Evolutionary conservation across 2,888 invertebrate genomes (phyloP).

Genomic region (Nebria salina): DNA sequence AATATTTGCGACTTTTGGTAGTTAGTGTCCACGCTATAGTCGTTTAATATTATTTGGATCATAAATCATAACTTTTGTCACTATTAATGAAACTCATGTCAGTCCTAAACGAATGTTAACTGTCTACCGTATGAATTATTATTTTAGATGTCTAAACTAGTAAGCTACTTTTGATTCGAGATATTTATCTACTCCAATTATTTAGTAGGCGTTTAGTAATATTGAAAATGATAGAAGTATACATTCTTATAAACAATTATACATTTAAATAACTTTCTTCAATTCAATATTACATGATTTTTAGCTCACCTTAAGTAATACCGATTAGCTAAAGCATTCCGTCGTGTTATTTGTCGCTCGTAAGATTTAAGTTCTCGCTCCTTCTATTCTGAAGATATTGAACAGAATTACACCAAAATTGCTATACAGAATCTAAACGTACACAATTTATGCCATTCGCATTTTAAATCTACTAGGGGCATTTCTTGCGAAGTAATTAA

Average conservation of each 20-base stretch:
- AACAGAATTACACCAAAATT: not conserved
- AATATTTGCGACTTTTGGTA: not conserved
- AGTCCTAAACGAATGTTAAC: not conserved
- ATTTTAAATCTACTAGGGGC: no score
- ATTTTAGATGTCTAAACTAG: not conserved
- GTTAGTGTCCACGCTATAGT: not conserved
- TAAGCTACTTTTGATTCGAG: not conserved
- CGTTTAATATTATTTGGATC: not conserved
- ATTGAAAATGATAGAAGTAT: not conserved
- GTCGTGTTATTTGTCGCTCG: no score
- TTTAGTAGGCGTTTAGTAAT: not conserved
- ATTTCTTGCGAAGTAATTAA: no score
- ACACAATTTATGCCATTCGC: not conserved
- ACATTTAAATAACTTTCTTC: no score
- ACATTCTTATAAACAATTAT: no score
- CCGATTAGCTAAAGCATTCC: no score
- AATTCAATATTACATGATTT: no score
- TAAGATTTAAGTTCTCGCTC: no score
- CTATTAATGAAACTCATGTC: not conserved
- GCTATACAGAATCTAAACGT: not conserved
- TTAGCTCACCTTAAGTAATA: no score
- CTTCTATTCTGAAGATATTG: not conserved
- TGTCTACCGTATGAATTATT: conserved; percentile 3
- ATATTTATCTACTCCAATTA: conserved; percentile 8
- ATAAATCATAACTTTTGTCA: not conserved